Evolutionary conservation across 2,113 vertebrate species (phyloP).

Genomic region (Elaphurus davidianus): DNA sequence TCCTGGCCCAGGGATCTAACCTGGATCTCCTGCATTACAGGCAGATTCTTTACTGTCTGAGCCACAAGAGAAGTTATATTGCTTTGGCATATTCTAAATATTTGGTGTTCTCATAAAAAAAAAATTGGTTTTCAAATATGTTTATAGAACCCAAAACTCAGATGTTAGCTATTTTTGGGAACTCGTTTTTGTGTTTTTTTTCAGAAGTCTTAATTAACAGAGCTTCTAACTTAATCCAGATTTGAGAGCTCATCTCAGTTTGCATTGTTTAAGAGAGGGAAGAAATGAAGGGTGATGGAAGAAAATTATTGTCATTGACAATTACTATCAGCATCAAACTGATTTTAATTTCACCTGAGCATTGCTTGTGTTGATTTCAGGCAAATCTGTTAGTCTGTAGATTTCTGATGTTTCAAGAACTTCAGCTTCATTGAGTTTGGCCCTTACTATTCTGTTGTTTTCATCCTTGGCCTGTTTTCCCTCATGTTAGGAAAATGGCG

Average conservation of each 20-base stretch:
- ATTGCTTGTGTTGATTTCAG: not conserved
- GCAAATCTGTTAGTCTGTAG: not conserved
- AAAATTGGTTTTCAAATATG: not conserved
- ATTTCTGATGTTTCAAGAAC: not conserved
- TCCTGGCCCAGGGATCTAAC: not conserved
- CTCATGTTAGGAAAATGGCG: not conserved
- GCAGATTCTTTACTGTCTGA: not conserved
- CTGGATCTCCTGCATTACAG: not conserved
- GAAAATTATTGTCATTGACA: not conserved
- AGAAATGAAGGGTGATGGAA: not conserved
- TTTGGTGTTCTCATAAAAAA: not conserved
- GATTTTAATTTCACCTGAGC: not conserved
- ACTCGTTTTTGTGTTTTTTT: not conserved
- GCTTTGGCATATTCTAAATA: not conserved
- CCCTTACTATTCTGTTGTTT: not conserved
- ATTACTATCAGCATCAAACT: not conserved
- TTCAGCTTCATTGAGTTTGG: not conserved
- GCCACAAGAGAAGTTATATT: not conserved
- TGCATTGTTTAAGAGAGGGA: not conserved
- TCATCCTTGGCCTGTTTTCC: not conserved
- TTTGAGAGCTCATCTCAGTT: not conserved
- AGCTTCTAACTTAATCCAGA: not conserved
- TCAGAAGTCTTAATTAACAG: not conserved
- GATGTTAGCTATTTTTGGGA: not conserved
- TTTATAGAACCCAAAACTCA: not conserved